Percentiles rank a stretch among this genome's conserved stretches.
These are phyloP conservation scores for Calliopsis andreniformis DNA, from an alignment of 1,140 invertebrate genomes.

Conservation along the genomic window DNA sequence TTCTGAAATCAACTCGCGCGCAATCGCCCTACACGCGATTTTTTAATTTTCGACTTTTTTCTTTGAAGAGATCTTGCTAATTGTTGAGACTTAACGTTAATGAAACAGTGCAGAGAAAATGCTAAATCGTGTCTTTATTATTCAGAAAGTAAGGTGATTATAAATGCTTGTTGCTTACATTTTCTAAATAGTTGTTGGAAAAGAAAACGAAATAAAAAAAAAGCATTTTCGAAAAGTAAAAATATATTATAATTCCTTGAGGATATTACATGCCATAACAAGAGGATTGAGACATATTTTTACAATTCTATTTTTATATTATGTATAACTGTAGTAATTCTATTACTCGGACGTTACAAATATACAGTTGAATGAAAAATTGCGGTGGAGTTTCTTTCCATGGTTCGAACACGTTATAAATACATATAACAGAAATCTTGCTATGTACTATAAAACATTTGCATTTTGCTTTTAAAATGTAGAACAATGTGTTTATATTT, in stretches of 20 bases:
- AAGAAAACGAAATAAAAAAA: slow-evolving; percentile 2
- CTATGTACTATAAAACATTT: not conserved
- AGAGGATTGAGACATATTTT: slow-evolving; percentile 9
- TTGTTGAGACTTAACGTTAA: too few species aligned
- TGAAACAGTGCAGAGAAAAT: not conserved
- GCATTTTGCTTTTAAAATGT: slow-evolving; percentile 6
- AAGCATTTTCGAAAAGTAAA: slow-evolving; percentile 11
- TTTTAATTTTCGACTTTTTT: too few species aligned
- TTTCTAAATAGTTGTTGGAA: not conserved
- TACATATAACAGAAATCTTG: slow-evolving; percentile 15
- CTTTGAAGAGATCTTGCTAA: too few species aligned
- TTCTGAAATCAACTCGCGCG: not conserved
- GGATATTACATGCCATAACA: slow-evolving; percentile 9
- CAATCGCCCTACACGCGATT: not conserved
- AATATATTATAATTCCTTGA: slow-evolving; percentile 16
- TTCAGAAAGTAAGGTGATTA: slow-evolving; percentile 6
- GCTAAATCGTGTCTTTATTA: slow-evolving; percentile 23
- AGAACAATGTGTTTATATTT: slow-evolving; percentile 7
- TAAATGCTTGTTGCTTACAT: not conserved
- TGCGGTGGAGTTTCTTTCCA: not conserved
- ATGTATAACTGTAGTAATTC: not conserved
- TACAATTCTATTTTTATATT: slow-evolving; percentile 28
- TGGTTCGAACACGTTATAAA: slow-evolving; percentile 4
- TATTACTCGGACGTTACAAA: slow-evolving; percentile 13
- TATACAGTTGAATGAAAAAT: not conserved